Conservation (phyloP, 2,113 vertebrate species). For the Varanus salvator region DNA sequence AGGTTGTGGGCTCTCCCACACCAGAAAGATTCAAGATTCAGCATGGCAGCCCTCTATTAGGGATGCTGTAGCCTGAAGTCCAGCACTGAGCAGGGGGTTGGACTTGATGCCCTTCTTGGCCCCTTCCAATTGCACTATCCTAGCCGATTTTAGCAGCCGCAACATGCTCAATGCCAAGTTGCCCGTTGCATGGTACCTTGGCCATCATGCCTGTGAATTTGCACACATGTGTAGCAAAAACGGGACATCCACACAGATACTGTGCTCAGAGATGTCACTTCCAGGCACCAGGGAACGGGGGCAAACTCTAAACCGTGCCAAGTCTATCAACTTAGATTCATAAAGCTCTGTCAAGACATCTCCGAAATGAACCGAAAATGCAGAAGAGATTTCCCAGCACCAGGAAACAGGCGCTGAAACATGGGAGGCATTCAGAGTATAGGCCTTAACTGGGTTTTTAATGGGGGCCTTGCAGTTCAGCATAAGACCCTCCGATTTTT, state of each 20-base stretch:
- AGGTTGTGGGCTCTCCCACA: too few species aligned
- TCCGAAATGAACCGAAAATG: neutral
- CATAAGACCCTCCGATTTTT: too few species aligned
- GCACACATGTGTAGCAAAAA: neutral
- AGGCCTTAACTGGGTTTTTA: neutral
- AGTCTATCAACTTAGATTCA: neutral
- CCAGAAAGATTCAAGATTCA: too few species aligned
- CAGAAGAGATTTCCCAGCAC: neutral
- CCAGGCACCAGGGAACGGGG: neutral
- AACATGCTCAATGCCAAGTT: too few species aligned
- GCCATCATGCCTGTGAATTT: neutral
- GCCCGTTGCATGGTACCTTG: too few species aligned
- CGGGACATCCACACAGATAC: neutral
- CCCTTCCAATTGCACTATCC: too few species aligned
- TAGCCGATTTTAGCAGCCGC: too few species aligned
- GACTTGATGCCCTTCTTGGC: too few species aligned
- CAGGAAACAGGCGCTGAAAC: neutral
- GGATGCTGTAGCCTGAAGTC: too few species aligned
- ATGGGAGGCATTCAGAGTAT: neutral
- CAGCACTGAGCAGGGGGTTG: too few species aligned
- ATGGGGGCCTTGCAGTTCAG: neutral
- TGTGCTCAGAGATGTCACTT: neutral
- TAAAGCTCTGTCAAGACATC: neutral
- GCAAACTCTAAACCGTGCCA: neutral
- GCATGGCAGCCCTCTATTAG: too few species aligned